phyloP scores from a whole-genome alignment of 2,888 invertebrate species.

The Poecilobothrus nobilitatus region DNA sequence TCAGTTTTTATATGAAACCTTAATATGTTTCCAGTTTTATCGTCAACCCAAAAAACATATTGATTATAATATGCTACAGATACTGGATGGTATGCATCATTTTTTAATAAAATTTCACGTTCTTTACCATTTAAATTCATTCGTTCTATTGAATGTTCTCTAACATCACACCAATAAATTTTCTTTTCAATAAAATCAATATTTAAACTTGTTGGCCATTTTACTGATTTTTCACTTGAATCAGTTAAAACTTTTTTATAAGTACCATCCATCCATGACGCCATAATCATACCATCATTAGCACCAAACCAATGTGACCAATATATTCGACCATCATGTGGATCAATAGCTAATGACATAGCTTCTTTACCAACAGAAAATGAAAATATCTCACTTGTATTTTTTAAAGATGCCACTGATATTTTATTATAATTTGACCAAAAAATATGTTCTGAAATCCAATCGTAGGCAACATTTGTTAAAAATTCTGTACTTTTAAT shows the following conservation, averaged over 20 bases:
- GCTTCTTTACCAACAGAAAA: slow-evolving; percentile 49
- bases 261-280: slow-evolving; percentile 67
- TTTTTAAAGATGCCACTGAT: slow-evolving; percentile 57
- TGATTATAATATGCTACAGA: slow-evolving; percentile 58
- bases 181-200: slow-evolving; percentile 51
- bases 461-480: slow-evolving; percentile 72
- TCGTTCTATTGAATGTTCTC: slow-evolving; percentile 58
- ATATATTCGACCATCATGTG: slow-evolving; percentile 62
- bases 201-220: slow-evolving; percentile 69
- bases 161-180: slow-evolving; percentile 67
- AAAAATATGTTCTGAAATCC: slow-evolving; percentile 73
- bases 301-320: slow-evolving; percentile 62
- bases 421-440: slow-evolving; percentile 67
- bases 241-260: slow-evolving; percentile 51
- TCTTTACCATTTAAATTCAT: slow-evolving; percentile 50
- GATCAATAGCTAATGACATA: slow-evolving; percentile 61
- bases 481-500: slow-evolving; percentile 51
- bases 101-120: slow-evolving; percentile 47
- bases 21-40: slow-evolving; percentile 53
- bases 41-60: slow-evolving; percentile 63
- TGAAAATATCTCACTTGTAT: slow-evolving; percentile 49
- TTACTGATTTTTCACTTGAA: slow-evolving; percentile 49
- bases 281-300: slow-evolving; percentile 53
- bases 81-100: slow-evolving; percentile 55
- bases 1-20: slow-evolving; percentile 42